Base-by-base conservation (phyloP, 2,113 vertebrate species). In the Dolichallabes microphthalmus region DNA sequence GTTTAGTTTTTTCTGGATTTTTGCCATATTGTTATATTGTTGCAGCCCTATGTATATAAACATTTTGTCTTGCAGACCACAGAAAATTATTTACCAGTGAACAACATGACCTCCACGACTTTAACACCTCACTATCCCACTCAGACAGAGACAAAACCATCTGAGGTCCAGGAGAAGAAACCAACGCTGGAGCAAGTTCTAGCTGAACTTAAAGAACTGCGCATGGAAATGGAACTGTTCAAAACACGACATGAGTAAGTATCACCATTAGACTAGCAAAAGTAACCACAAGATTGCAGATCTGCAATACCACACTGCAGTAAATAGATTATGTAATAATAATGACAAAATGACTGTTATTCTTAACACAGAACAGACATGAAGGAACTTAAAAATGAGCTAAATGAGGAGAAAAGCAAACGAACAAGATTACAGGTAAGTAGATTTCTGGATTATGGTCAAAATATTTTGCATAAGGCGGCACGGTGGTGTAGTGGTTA, bases 321-420 rank as follows among this genome's bases (percentile, higher is more conserved):
- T 19, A n/a, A 57, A 52, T 74, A 17, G 17, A 10, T 68, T 58
- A 80, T 82, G 12, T 58, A 60, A 39, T 50, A 30, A 77, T n/a
- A 10, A 8, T 22, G n/a, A 50, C 30, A 71, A 80, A 88, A 80
- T 45, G 20, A n/a, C 71, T 27, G 32, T 83, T 89, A 15, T 87
- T 85, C 84, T 89, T 52, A 76, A 75, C 50, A 87, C 88, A 95
- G 95, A 10, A 92, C 10, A 85, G 95, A 95, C 90, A 93, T 95
- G 30, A 87, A 94, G 90, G 94, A 95, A 87, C 82, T 95, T 86
- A 95, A 92, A 92, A 91, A 93, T n/a, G 94, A 94, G 89, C 87
- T 95, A 87, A 85, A 4, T 60, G 91, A 91, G 0, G 94, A 95
- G 86, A 92, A 84, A 86, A 91, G 52, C 83, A 95, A 94, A 86